Evolutionary conservation across 2,797 vertebrate genomes (phyloP), one percentile per base, ranked within the genome.

Genomic region (Labroides dimidiatus): DNA sequence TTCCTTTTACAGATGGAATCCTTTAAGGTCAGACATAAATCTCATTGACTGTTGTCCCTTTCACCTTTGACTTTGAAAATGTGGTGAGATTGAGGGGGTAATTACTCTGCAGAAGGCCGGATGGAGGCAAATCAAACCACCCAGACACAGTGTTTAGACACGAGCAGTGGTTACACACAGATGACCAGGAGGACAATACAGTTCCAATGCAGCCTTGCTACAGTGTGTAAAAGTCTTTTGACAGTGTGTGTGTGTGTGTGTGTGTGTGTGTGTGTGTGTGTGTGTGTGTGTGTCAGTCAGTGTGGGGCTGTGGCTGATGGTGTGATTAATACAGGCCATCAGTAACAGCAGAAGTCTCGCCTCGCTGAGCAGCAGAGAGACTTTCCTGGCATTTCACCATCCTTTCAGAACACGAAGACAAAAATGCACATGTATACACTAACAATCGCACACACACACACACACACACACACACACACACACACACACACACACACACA

Each of bases 291-390:
- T n/a, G n/a, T n/a, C n/a, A n/a, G n/a, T n/a, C 44, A 21, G 62
- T 73, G 48, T 53, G 30, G 50, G 68, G 59, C 17, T 36, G 75
- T 62, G 54, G 72, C 77, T 68, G 84, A 87, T 88, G 78, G 75
- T 63, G 63, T 91, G 84, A 87, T 88, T 91, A 91, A 92, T 91
- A 83, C 80, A 66, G 64, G 60, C 75, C 76, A 80, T 91, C 79
- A 80, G 72, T 85, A 81, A 89, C 78, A 66, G 82, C 66, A 52
- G 62, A 54, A 12, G 72, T 56, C 74, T 74, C 36, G 56, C 75
- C 55, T 73, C 79, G 52, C 67, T 60, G 75, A 82, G 73, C 67
- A 23, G 66, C 59, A 64, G 53, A 69, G 57, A 69, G 71, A 78
- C 76, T 77, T 24, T 51, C 58, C 67, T 58, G 42, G 52, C 24